Evolutionary conservation across 2,888 invertebrate genomes (phyloP), one percentile per base, ranked within the genome.

Genomic region (Erebia palarica): DNA sequence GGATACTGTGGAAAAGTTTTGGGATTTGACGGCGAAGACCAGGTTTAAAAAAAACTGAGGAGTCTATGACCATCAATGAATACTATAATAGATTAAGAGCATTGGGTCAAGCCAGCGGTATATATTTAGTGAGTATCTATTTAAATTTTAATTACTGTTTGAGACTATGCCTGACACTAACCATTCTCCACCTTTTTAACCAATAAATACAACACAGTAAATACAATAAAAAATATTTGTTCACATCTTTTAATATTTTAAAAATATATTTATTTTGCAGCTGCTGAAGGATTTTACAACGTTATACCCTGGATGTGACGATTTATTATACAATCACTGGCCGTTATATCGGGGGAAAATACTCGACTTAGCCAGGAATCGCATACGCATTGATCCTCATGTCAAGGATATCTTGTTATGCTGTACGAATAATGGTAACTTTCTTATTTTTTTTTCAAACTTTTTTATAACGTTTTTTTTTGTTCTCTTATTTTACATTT

Each of bases 61-160:
- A 53, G 53, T 53, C 53, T 53, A 53, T 53, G 53, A 53, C 53
- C 53, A 53, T 53, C 53, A 53, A 53, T 53, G 53, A 53, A 53
- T 53, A 53, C 53, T 53, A 53, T 53, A 53, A 53, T 49, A 49
- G 49, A 49, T 49, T 49, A 16, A 53, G 53, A 53, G 53, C 53
- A 53, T 53, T 53, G 16, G 53, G 53, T 53, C 16, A 53, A 53
- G 53, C 53, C 53, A 53, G 53, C 53, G 53, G 53, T 53, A 53
- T 53, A 53, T 53, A 53, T 53, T 53, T 53, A 53, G 53, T 53
- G 53, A 16, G 53, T 53, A 53, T 53, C 53, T 53, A 53, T 53
- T 53, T 53, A 16, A 53, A 53, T 53, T 53, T 53, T 53, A 53
- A 53, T 53, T 53, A 16, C 53, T 53, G 53, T 53, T 53, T 53